These are phyloP conservation scores for Lasioglossum baleicum DNA, from an alignment of 1,140 invertebrate genomes.

Conservation along the genomic window DNA sequence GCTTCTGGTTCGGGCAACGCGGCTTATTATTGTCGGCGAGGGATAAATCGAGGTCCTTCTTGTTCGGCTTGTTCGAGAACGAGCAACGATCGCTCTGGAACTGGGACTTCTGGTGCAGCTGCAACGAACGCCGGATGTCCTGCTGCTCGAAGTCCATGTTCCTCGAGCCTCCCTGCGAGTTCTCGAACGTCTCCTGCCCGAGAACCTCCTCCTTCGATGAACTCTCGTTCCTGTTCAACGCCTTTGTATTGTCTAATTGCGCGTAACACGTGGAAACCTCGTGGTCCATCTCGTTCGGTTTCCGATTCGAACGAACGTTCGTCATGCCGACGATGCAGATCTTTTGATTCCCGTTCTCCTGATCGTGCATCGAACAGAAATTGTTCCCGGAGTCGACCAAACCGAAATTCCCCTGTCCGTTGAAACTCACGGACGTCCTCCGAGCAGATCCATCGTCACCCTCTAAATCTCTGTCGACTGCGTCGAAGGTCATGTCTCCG, in stretches of 20 bases:
- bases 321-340: conserved; percentile 26
- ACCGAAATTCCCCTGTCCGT: conserved; percentile 27
- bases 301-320: conserved; percentile 37
- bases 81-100: conserved; percentile 29
- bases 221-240: conserved; percentile 64
- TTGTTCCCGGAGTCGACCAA: conserved; percentile 26
- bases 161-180: conserved; percentile 24
- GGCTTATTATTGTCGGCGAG: conserved; percentile 30
- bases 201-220: conserved; percentile 35
- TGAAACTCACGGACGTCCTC: conserved; percentile 3
- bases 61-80: conserved; percentile 33
- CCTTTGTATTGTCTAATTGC: conserved; percentile 63
- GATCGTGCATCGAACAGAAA: conserved; percentile 33
- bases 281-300: conserved; percentile 50
- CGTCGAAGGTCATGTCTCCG: conserved; percentile 62
- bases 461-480: conserved; percentile 50
- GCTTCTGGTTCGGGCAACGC: conserved; percentile 28
- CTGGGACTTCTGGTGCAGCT: conserved; percentile 39
- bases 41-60: conserved; percentile 16
- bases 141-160: conserved; percentile 44
- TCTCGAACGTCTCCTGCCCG: conserved; percentile 54
- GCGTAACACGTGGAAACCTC: conserved; percentile 44
- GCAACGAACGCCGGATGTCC: conserved; percentile 40
- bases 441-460: not conserved
- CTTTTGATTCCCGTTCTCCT: conserved; percentile 61